Percentiles rank a stretch among this genome's conserved stretches.
phyloP scores from a whole-genome alignment of 2,888 invertebrate genomes.

The Listrodromus nycthemerus region DNA sequence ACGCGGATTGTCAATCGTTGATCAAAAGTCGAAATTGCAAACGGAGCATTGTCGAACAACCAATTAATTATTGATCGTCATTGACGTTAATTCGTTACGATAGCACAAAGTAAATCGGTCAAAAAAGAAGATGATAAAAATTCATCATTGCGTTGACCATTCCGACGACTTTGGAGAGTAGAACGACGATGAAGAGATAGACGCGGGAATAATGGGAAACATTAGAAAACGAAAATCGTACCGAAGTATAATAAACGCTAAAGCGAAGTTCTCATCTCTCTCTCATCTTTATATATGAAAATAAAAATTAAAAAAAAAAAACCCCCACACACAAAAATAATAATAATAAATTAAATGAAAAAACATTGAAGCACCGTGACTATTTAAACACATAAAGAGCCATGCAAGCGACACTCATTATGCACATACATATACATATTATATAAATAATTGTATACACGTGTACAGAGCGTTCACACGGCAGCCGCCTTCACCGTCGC shows the following conservation, averaged over 20 bases:
- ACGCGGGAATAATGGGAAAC: constrained; percentile 17
- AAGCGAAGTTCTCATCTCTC: constrained; percentile 49
- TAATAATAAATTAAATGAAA: constrained; percentile 13
- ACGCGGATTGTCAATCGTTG: constrained; percentile 2
- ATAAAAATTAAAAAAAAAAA: constrained; percentile 18
- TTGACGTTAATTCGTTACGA: constrained; percentile 10
- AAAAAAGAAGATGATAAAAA: background rate
- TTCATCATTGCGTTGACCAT: background rate
- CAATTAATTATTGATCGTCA: background rate
- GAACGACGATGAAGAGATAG: background rate
- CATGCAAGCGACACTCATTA: constrained; percentile 39
- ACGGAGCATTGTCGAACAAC: background rate
- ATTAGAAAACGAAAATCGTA: constrained; percentile 3
- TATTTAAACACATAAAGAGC: constrained; percentile 38
- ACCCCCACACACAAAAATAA: constrained; percentile 23
- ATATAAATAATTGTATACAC: constrained; percentile 57
- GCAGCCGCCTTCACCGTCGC: constrained; percentile 59
- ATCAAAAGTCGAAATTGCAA: constrained; percentile 12
- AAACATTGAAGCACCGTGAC: constrained; percentile 17
- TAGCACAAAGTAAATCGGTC: constrained; percentile 16
- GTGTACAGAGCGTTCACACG: constrained; percentile 60
- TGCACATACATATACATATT: constrained; percentile 57
- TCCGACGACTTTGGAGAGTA: background rate
- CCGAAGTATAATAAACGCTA: constrained; percentile 16
- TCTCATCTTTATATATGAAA: constrained; percentile 56